phyloP scores from a whole-genome alignment of 2,797 vertebrate species.

The Taenioides sp. region DNA sequence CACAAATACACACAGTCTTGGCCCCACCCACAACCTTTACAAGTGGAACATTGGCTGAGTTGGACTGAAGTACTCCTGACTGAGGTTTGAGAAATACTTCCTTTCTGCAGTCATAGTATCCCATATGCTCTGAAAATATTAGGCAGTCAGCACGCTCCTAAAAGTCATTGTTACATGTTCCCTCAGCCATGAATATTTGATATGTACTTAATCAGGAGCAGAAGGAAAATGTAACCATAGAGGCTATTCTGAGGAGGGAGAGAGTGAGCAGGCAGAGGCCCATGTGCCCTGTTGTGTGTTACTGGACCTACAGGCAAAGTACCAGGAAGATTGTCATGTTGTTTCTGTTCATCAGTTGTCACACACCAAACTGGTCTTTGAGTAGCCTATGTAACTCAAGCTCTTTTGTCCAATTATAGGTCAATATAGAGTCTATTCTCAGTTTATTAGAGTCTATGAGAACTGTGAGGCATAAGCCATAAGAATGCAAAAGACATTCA shows the following conservation, averaged over 20 bases:
- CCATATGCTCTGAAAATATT: constrained; percentile 64
- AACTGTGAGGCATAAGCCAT: no score
- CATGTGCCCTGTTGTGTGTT: constrained; percentile 22
- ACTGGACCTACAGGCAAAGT: background rate
- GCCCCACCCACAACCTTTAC: constrained; percentile 59
- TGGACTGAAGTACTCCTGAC: constrained; percentile 54
- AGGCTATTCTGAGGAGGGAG: constrained; percentile 39
- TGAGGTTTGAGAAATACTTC: constrained; percentile 70
- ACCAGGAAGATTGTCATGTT: no score
- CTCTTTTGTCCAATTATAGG: constrained; percentile 41
- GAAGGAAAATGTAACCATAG: constrained; percentile 49
- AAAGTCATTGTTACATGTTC: constrained; percentile 67
- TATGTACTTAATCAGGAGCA: constrained; percentile 64
- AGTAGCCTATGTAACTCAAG: constrained; percentile 41
- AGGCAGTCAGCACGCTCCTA: constrained; percentile 51
- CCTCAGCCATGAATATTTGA: constrained; percentile 66
- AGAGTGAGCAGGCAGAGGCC: constrained; percentile 29
- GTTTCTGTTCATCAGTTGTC: background rate
- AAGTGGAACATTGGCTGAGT: constrained; percentile 57
- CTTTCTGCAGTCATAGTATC: constrained; percentile 64
- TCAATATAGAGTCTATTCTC: constrained; percentile 5
- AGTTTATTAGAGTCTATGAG: background rate
- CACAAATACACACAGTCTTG: constrained; percentile 45
- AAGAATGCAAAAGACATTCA: no score
- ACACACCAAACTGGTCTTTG: constrained; percentile 69